These are phyloP conservation scores for Drosophila seguyi DNA, from an alignment of 1,140 invertebrate genomes.

Conservation along the genomic window DNA sequence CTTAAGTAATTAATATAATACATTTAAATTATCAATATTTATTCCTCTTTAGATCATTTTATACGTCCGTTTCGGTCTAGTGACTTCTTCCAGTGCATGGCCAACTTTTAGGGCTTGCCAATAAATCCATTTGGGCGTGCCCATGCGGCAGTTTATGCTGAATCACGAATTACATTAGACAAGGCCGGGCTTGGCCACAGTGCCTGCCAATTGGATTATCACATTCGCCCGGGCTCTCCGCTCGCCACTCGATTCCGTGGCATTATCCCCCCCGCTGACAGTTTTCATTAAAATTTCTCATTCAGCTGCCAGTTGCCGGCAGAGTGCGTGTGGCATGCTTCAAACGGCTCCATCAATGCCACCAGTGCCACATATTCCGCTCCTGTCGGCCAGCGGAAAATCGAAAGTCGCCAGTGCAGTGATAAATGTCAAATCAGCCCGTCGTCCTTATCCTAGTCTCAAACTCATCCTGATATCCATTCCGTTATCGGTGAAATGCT, in stretches of 20 bases:
- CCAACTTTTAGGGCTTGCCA: slow-evolving; percentile 38
- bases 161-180: slow-evolving; percentile 83
- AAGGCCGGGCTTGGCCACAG: slow-evolving; percentile 51
- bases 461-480: slow-evolving; percentile 3
- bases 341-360: slow-evolving; percentile 75
- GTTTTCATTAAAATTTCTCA: slow-evolving; percentile 75
- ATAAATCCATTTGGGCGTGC: slow-evolving; percentile 63
- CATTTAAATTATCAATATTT: not conserved
- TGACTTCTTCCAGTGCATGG: slow-evolving; percentile 7
- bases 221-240: slow-evolving; percentile 39
- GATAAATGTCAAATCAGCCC: slow-evolving; percentile 80
- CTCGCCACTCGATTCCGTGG: slow-evolving; percentile 10
- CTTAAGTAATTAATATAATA: not conserved
- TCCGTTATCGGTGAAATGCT: slow-evolving; percentile 62
- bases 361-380: slow-evolving; percentile 17
- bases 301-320: slow-evolving; percentile 22
- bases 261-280: slow-evolving; percentile 41
- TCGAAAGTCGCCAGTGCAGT: slow-evolving; percentile 69
- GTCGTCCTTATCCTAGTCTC: slow-evolving; percentile 15
- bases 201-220: slow-evolving; percentile 76
- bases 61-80: no score
- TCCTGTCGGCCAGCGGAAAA: slow-evolving; percentile 23
- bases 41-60: not conserved
- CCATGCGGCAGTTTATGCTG: slow-evolving; percentile 71
- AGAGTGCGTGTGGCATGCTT: slow-evolving; percentile 57